A percentile compares a stretch with the other conserved stretches of the same genome.
These are phyloP conservation scores for Micromesistius poutassou DNA, from an alignment of 2,797 vertebrate genomes.

Conservation along the genomic window DNA sequence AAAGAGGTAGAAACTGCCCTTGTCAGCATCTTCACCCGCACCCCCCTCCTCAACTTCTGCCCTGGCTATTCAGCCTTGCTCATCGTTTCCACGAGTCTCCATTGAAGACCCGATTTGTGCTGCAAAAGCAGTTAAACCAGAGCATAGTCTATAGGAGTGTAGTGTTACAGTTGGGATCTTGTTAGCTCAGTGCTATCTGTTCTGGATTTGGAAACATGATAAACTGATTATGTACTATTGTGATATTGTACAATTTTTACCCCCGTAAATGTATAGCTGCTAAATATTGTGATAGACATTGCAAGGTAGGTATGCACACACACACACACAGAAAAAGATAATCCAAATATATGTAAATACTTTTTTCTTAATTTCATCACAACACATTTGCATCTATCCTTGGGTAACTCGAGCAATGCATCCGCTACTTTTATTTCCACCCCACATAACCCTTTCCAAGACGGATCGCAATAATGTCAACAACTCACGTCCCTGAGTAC, in stretches of 20 bases:
- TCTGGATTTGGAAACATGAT: not conserved
- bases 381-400: not conserved
- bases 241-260: not conserved
- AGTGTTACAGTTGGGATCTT: not conserved
- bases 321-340: not conserved
- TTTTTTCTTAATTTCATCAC: not conserved
- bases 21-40: constrained; percentile 43
- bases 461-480: not conserved
- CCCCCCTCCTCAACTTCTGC: not conserved
- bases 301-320: not conserved
- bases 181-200: not conserved
- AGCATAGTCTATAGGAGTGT: not conserved
- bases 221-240: not conserved
- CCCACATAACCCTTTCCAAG: not conserved
- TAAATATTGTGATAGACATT: not conserved
- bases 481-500: not conserved
- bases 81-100: constrained; percentile 15
- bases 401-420: not conserved
- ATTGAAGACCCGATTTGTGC: constrained; percentile 8
- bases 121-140: not conserved
- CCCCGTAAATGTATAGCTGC: not conserved
- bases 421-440: not conserved
- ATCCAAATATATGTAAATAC: not conserved
- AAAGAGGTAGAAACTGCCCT: constrained; percentile 17
- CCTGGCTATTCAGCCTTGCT: constrained; percentile 1